phyloP scores from a whole-genome alignment of 2,888 invertebrate species.

The Lasioglossum oenotherae region DNA sequence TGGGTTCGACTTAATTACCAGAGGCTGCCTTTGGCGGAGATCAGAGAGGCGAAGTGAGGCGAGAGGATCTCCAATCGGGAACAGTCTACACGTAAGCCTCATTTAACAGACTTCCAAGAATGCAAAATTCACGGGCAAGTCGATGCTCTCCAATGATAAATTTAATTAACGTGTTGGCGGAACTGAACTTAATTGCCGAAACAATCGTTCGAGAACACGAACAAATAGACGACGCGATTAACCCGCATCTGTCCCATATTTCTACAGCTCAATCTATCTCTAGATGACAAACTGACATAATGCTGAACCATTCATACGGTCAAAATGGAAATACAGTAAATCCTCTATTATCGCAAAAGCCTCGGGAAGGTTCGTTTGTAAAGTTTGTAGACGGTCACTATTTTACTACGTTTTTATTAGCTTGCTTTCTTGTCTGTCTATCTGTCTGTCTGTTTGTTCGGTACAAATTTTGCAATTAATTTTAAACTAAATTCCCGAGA shows the following conservation, averaged over 20 bases:
- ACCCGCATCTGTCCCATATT: neutral
- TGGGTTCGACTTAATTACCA: slow-evolving; percentile 78
- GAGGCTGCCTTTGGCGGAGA: slow-evolving; percentile 71
- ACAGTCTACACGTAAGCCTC: slow-evolving; percentile 57
- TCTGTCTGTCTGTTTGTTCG: too few species aligned
- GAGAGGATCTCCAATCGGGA: slow-evolving; percentile 67
- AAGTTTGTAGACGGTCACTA: too few species aligned
- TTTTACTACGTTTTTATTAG: too few species aligned
- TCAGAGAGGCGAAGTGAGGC: slow-evolving; percentile 46
- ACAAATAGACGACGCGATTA: neutral
- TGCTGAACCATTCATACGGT: neutral
- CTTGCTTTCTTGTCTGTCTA: too few species aligned
- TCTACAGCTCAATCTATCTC: neutral
- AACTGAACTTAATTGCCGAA: neutral
- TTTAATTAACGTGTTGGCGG: slow-evolving; percentile 27
- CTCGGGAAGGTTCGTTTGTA: too few species aligned
- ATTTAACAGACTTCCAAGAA: slow-evolving; percentile 61
- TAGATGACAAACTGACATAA: neutral
- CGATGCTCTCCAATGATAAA: slow-evolving; percentile 29
- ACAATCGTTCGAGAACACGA: neutral
- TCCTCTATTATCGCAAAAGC: too few species aligned
- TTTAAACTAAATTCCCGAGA: too few species aligned
- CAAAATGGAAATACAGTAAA: neutral
- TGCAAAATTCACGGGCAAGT: slow-evolving; percentile 58
- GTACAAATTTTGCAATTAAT: too few species aligned